These are phyloP conservation scores for Drosophila demipolita DNA, from an alignment of 2,888 invertebrate genomes.

Conservation along the genomic window DNA sequence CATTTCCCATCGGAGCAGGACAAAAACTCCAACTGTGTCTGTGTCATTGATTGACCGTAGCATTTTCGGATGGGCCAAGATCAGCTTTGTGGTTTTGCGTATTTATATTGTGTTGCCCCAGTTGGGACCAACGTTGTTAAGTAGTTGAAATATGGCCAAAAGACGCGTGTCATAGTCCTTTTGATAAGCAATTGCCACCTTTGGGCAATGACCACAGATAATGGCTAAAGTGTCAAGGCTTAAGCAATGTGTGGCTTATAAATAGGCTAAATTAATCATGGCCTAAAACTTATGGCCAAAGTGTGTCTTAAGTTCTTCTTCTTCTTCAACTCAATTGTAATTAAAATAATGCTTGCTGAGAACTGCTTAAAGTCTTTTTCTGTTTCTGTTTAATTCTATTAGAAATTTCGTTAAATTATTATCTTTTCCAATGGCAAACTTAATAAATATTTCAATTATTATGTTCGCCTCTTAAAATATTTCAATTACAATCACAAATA, in stretches of 20 bases:
- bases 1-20: slow-evolving; percentile 11
- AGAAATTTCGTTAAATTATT: neutral
- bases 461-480: neutral
- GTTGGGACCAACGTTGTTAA: slow-evolving; percentile 35
- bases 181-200: slow-evolving; percentile 51
- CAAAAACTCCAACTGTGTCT: neutral
- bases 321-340: neutral
- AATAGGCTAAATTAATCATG: slow-evolving; percentile 38
- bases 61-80: slow-evolving; percentile 36
- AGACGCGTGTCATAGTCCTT: slow-evolving; percentile 22
- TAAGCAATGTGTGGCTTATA: slow-evolving; percentile 32
- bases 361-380: neutral
- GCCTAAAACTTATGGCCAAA: neutral
- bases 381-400: neutral
- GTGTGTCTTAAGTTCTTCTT: neutral
- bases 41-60: slow-evolving; percentile 54
- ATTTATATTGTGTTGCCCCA: slow-evolving; percentile 51
- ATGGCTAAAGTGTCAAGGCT: slow-evolving; percentile 35
- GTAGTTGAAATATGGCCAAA: slow-evolving; percentile 53
- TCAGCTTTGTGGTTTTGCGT: slow-evolving; percentile 43
- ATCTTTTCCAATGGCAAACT: neutral
- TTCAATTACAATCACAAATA: neutral
- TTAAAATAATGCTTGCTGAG: neutral
- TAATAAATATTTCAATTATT: neutral
- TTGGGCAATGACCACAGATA: slow-evolving; percentile 37